Base-by-base conservation (phyloP, 2,888 invertebrate species). In the Calameuta filiformis region DNA sequence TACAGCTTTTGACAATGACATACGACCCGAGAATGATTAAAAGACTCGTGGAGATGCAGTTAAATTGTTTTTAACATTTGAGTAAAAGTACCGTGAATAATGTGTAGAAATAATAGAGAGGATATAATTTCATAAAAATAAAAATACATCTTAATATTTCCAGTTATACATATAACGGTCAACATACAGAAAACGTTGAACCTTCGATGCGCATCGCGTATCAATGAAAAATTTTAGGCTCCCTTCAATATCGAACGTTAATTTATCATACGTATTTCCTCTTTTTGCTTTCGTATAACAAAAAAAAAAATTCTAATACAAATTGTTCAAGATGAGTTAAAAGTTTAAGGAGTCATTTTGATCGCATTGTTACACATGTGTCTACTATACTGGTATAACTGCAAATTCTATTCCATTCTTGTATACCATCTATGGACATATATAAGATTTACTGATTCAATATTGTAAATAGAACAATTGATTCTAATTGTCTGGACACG, bases 1-100 rank as follows among this genome's bases (percentile, higher is more conserved):
- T 74, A 74, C 74, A 74, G 35, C 37, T 34, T 73, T 76, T 34
- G 6, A 71, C 3, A 71, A 71, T 71, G 71, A 31, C 31, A 15
- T 71, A 31, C 69, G 31, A 71, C 56, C 23, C 23, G 56, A 56
- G 56, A 56, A 56, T 23, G 23, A 23, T 9, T 56, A 56, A 56
- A 56, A 23, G 56, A 56, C 23, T 56, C 56, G 23, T 56, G 15
- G 56, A 9, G 56, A 23, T 56, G 23, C 23, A 56, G 56, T 23
- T 56, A 56, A 23, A 56, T 56, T 56, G 9, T 23, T 56, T 56
- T 23, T 23, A 56, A 23, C 56, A 15, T 23, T 56, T 23, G 23
- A 15, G 56, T 56, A 56, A 56, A 56, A 56, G 56, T 56, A 56
- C 9, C 56, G 23, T 23, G 56, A 56, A 2, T 56, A 23, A 9